These are phyloP conservation scores for Vulpes ferrilata DNA, from an alignment of 2,113 vertebrate species.

Conservation along the genomic window DNA sequence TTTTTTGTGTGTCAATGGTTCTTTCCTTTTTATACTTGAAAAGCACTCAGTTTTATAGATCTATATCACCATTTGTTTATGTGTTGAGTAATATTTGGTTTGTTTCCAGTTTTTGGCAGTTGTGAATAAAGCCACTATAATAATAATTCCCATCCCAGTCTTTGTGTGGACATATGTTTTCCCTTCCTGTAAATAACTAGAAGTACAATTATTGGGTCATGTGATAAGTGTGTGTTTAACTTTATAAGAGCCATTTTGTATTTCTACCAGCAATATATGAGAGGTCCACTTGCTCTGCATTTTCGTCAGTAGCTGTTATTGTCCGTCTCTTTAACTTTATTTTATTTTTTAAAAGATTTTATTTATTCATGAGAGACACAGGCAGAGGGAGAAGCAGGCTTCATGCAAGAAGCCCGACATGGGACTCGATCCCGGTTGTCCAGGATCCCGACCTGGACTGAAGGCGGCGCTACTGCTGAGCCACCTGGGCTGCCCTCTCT, in stretches of 20 bases:
- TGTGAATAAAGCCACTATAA: neutral
- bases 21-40: neutral
- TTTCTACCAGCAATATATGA: fast-evolving
- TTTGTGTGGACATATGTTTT: neutral
- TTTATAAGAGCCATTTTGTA: neutral
- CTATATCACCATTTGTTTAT: neutral
- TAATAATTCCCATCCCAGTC: neutral
- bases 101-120: neutral
- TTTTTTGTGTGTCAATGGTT: neutral
- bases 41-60: neutral
- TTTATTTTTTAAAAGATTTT: too few species aligned
- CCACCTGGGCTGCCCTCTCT: neutral
- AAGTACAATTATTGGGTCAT: neutral
- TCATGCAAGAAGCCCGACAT: too few species aligned
- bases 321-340: neutral
- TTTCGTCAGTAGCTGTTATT: neutral
- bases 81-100: neutral
- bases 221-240: neutral
- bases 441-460: too few species aligned
- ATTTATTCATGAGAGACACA: too few species aligned
- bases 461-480: too few species aligned
- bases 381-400: too few species aligned
- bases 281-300: neutral
- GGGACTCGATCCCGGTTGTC: too few species aligned
- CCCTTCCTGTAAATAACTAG: neutral